Evolutionary conservation across 92 coral and sea anemone species (phyloP), one percentile per base, ranked within the genome.

Genomic region (Phenganax marumi): DNA sequence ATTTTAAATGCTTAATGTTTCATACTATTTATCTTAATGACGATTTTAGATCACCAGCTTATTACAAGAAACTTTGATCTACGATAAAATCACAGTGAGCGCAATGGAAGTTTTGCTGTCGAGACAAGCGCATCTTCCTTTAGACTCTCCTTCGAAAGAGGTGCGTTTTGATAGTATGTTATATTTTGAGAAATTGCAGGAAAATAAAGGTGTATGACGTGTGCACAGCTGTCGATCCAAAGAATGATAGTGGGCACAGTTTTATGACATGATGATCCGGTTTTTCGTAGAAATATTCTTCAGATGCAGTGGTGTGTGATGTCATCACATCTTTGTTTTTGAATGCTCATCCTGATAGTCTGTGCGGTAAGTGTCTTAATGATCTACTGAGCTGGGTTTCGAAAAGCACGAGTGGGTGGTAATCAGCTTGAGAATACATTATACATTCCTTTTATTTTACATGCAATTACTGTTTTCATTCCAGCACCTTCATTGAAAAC

Each of bases 101-200:
- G 98, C 98, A 52, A 89, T 95, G 96, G 97, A 95, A 81, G 91
- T 92, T 18, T 85, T 91, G 2, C 87, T 95, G 92, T 85, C 93
- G 68, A 78, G 93, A 63, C 98, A 95, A 70, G 79, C 90, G 26
- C 89, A 85, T 70, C 91, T 92, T 65, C 87, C 93, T 16, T 81
- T 83, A 70, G 87, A 88, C 57, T 85, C 83, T 4, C 83, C 50
- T 78, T 33, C 26, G 8, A 14, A 91, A 64, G 26, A 81, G 73
- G 77, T 79, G 50, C 43, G 85, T 88, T 22, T 84, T 82, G 90
- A 89, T 89, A 46, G 57, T 53, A 10, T 33, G 19, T 9, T 21
- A 6, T 19, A 11, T 49, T 10, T 14, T 12, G 52, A 77, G 14
- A 0, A 33, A 80, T 17, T 52, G 8, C n/a, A 13, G n/a, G n/a